phyloP scores from a whole-genome alignment of 2,888 invertebrate species.

The Carabus problematicus region DNA sequence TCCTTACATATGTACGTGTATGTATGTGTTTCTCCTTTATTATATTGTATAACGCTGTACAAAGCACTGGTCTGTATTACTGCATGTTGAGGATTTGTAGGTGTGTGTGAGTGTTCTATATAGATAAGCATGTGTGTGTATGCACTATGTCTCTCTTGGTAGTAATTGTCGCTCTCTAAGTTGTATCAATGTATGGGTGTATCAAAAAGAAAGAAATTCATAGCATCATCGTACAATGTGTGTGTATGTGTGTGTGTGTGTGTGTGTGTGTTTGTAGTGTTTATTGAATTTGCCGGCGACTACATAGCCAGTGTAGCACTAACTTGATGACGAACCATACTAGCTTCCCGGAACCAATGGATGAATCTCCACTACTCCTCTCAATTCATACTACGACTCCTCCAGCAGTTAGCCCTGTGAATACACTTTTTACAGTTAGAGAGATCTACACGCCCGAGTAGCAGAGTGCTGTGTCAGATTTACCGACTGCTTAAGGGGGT shows the following conservation, averaged over 20 bases:
- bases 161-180: slow-evolving; percentile 8
- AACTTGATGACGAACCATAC: too few species aligned
- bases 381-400: not conserved
- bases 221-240: slow-evolving; percentile 21
- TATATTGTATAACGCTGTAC: not conserved
- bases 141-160: not conserved
- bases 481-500: too few species aligned
- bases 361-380: not conserved
- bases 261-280: slow-evolving; percentile 16
- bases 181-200: not conserved
- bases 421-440: too few species aligned
- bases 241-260: slow-evolving; percentile 2
- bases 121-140: not conserved
- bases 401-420: not conserved
- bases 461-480: too few species aligned
- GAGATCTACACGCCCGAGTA: too few species aligned
- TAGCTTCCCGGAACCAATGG: slow-evolving; percentile 4
- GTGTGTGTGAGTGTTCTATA: not conserved
- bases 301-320: not conserved
- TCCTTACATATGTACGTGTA: not conserved
- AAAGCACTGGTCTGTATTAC: not conserved
- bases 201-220: not conserved
- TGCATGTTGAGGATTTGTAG: not conserved
- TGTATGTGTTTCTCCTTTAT: not conserved
- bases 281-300: slow-evolving; percentile 33